Evolutionary conservation across 1,140 invertebrate genomes (phyloP).

Genomic region (Caenorhabditis briggsae): DNA sequence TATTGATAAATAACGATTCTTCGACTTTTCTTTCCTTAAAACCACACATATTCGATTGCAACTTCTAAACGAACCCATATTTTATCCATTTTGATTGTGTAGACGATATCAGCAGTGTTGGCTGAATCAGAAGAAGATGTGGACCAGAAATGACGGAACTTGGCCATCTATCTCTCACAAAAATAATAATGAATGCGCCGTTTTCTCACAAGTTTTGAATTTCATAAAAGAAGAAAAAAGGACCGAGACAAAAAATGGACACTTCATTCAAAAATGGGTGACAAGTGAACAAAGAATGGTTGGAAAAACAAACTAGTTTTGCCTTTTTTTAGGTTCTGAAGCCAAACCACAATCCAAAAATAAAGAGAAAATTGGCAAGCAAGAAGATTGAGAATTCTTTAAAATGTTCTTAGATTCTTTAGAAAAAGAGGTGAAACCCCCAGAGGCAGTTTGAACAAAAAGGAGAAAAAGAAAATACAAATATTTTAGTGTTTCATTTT

Average conservation of each 20-base stretch:
- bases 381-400: no score
- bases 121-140: conserved; percentile 5
- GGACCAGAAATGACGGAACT: conserved; percentile 23
- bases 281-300: no score
- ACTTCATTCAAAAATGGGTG: neutral
- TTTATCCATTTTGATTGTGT: conserved; percentile 33
- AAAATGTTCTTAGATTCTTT: neutral
- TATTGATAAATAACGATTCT: no score
- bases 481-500: neutral
- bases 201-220: conserved; percentile 14
- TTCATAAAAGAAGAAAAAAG: neutral
- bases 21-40: no score
- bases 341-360: no score
- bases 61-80: conserved; percentile 6
- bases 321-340: no score
- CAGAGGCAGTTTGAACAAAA: neutral
- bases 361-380: no score
- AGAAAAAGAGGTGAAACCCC: neutral
- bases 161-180: conserved; percentile 3
- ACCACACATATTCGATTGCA: no score
- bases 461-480: neutral
- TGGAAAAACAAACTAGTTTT: no score
- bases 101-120: conserved; percentile 33
- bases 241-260: neutral
- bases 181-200: conserved; percentile 11